Conservation (phyloP, 1,140 invertebrate genomes). For the Mya arenaria region DNA sequence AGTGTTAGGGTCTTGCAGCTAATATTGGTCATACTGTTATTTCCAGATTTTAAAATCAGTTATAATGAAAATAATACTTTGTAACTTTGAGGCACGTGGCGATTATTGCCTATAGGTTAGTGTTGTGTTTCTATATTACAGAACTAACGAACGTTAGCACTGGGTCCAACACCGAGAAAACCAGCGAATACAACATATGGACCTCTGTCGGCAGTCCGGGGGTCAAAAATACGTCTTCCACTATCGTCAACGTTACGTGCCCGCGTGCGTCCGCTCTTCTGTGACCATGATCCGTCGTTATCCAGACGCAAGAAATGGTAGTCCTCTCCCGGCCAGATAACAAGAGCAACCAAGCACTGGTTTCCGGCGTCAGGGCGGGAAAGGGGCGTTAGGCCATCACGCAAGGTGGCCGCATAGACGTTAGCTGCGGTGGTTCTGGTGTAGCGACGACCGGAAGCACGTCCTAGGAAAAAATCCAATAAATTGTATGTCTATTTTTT, state of each 20-base stretch:
- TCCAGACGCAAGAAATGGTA: conserved; percentile 42
- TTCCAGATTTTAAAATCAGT: no score
- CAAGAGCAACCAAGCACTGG: conserved; percentile 17
- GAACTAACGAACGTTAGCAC: background rate
- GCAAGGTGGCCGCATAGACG: background rate
- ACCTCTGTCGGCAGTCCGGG: background rate
- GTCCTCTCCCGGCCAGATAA: conserved; percentile 46
- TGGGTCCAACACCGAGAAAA: conserved; percentile 8
- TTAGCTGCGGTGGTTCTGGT: background rate
- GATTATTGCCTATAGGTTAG: no score
- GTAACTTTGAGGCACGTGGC: no score
- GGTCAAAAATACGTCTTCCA: conserved; percentile 12
- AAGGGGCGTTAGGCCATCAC: conserved; percentile 28
- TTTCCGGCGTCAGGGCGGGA: background rate
- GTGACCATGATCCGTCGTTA: conserved; percentile 42
- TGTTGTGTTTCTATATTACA: no score
- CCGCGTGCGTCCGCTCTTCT: conserved; percentile 37
- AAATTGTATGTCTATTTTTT: background rate
- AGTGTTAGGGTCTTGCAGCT: no score
- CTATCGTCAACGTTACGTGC: conserved; percentile 43
- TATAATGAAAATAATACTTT: no score
- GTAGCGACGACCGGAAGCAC: conserved; percentile 22
- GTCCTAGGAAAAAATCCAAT: conserved; percentile 8
- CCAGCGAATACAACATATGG: conserved; percentile 25
- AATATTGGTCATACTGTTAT: no score